These are phyloP conservation scores for Helicoverpa armigera DNA, from an alignment of 1,140 invertebrate genomes.

Conservation along the genomic window DNA sequence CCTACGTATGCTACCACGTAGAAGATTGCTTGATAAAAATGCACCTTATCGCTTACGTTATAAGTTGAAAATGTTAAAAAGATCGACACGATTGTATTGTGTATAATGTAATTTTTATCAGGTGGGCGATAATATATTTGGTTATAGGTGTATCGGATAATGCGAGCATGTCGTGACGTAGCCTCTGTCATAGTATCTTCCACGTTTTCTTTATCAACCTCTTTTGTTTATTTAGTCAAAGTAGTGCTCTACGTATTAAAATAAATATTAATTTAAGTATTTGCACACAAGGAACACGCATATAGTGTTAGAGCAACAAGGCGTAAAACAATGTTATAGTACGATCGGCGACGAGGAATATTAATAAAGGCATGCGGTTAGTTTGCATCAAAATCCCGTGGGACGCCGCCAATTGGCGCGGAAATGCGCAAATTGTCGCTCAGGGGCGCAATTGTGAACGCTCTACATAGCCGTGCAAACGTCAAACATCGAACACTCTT, in stretches of 20 bases:
- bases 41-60: conserved; percentile 25
- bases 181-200: background rate
- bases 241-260: background rate
- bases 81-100: background rate
- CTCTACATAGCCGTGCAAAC: conserved; percentile 53
- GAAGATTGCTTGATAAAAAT: conserved; percentile 4
- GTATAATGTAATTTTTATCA: conserved; percentile 46
- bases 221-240: conserved; percentile 32
- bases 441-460: conserved; percentile 59
- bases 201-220: conserved; percentile 9
- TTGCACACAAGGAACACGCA: conserved; percentile 49
- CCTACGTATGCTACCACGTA: background rate
- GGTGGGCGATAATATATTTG: conserved; percentile 43
- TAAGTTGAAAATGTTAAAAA: conserved; percentile 28
- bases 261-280: conserved; percentile 33
- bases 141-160: background rate
- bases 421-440: conserved; percentile 71
- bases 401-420: conserved; percentile 70
- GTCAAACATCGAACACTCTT: conserved; percentile 49
- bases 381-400: conserved; percentile 70
- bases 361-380: conserved; percentile 71
- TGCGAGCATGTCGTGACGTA: conserved; percentile 1
- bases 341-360: conserved; percentile 39
- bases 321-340: conserved; percentile 43
- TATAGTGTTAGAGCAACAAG: conserved; percentile 34